Evolutionary conservation across 2,113 vertebrate genomes (phyloP), one percentile per base, ranked within the genome.

Genomic region (Scomber japonicus): DNA sequence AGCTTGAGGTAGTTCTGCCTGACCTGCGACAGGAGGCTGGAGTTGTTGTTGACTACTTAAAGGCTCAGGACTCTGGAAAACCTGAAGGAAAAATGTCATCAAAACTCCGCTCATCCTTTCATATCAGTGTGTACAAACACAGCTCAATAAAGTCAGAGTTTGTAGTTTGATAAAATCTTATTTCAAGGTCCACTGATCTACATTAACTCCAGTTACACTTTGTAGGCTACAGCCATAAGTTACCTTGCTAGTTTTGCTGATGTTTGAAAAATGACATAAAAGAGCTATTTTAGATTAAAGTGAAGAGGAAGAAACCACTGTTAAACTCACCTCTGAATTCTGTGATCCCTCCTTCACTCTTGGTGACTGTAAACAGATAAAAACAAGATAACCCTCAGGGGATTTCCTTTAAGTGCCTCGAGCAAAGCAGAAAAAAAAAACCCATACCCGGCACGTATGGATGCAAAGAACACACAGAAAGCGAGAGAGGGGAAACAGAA

Each of bases 291-390:
- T 35, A 4, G 31, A 35, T 35, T 35, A 35, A 35, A 9, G 9
- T 9, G 35, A 40, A 40, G 35, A 40, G 35, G 35, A 40, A 10
- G 35, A 40, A 40, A 40, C 7, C 7, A 9, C 35, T 40, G 35
- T 40, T 10, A 40, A 56, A 78, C 95, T 94, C 86, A 99, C 98
- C 96, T 98, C 98, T 1, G 97, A 96, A 89, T 96, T 96, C 88
- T 95, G 94, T 60, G 94, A 80, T 77, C 95, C 95, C 79, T 99
- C 98, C 94, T 97, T 99, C 89, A 99, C 97, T 95, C 98, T 95
- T 17, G 98, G 98, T 86, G 97, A 99, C 98, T 99, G 78, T 84
- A 91, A 72, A 88, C 45, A 84, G 9, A 80, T 30, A 79, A 49
- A 71, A 14, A 49, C 8, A 31, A 60, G 24, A 21, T 11, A 13